phyloP scores from a whole-genome alignment of 2,113 vertebrate genomes.

The Anhinga rufa region DNA sequence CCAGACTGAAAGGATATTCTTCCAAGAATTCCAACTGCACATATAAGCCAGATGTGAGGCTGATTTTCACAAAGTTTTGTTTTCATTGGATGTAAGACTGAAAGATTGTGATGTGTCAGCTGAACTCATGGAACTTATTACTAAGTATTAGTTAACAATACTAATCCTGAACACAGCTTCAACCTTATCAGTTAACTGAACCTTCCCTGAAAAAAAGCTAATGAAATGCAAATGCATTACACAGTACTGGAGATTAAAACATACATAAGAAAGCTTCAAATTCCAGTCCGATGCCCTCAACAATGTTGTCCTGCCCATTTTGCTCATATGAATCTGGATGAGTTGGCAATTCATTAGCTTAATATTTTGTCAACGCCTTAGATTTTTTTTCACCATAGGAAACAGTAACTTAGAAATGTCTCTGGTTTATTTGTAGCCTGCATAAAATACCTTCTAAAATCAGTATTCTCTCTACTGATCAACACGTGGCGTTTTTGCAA shows the following conservation, averaged over 20 bases:
- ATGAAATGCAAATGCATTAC: background rate
- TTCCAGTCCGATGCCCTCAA: background rate
- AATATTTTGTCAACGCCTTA: background rate
- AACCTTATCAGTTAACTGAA: background rate
- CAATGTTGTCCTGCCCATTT: background rate
- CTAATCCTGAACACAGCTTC: background rate
- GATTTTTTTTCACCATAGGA: background rate
- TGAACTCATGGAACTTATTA: constrained; percentile 26
- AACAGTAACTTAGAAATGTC: background rate
- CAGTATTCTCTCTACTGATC: background rate
- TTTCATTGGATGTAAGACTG: constrained; percentile 31
- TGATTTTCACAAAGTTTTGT: constrained; percentile 32
- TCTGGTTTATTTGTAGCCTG: background rate
- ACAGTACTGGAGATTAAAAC: background rate
- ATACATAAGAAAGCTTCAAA: background rate
- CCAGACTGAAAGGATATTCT: constrained; percentile 48
- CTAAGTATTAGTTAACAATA: constrained; percentile 8
- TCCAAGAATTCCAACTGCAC: constrained; percentile 53
- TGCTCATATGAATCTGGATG: background rate
- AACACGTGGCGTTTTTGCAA: background rate
- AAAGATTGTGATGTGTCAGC: constrained; percentile 46
- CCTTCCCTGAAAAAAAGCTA: background rate
- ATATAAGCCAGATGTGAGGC: constrained; percentile 46
- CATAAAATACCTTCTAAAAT: background rate
- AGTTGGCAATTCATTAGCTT: background rate